Base-by-base conservation (phyloP, 2,888 invertebrate genomes). In the Parascotia fuliginaria region DNA sequence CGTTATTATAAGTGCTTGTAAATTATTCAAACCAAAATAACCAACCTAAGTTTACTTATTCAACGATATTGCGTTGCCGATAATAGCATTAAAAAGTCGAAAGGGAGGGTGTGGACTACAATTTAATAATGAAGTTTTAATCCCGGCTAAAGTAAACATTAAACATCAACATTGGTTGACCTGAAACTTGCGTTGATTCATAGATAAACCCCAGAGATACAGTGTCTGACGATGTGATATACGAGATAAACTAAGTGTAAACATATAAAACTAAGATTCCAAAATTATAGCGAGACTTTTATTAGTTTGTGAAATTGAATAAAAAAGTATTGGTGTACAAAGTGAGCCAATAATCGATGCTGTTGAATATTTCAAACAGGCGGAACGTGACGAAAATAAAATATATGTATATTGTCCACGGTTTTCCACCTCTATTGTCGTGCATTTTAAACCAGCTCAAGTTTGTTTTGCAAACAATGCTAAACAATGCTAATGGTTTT, bases 321-420 rank as follows among this genome's bases (percentile, higher is more conserved):
- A 79, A 85, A 86, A 66, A 87, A 81, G 73, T 77, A 80, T 85
- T 85, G 84, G 85, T 86, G 74, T 83, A 87, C 85, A 89, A 88
- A 89, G 81, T 81, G 84, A 78, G 77, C 75, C 78, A 85, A 87
- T 89, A 89, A 89, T 87, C 87, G 87, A 87, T 81, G 79, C 80
- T 75, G 80, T 84, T 87, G 86, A 88, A 89, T 89, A 89, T 89
- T 88, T 85, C 83, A 86, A 83, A 81, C 79, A 77, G 72, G 70
- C 67, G 77, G 71, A 68, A 82, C 85, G 85, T 87, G 86, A 88
- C 79, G 74, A 72, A 85, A 87, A 87, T 85, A 81, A 79, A 77
- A 77, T 74, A 71, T 56, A 54, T 59, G 51, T 59, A 60, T 60
- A 62, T 54, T 60, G 53, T 39, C 60, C 60, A 62, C 58, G 67